Percentiles rank a stretch among this genome's conserved stretches.
These are phyloP conservation scores for Zaprionus africanus DNA, from an alignment of 1,140 invertebrate genomes.

Conservation along the genomic window DNA sequence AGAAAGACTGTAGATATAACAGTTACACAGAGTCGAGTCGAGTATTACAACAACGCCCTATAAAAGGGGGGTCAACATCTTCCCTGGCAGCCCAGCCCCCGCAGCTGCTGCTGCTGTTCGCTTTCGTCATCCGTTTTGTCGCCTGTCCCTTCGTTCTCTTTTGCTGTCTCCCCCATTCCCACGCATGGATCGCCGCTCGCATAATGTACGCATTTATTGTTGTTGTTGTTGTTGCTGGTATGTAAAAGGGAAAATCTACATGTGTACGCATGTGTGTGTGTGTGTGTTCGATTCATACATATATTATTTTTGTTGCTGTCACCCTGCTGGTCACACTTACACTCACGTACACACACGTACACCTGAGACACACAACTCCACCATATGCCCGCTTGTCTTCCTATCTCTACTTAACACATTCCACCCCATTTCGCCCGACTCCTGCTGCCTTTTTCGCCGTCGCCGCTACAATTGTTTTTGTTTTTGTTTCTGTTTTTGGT, in stretches of 20 bases:
- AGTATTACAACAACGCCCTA: conserved; percentile 62
- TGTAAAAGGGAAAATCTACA: conserved; percentile 57
- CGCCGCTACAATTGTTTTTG: conserved; percentile 38
- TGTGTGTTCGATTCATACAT: conserved; percentile 9
- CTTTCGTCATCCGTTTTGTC: conserved; percentile 55
- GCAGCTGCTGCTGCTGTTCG: conserved; percentile 39
- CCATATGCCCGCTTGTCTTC: conserved; percentile 65
- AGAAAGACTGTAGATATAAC: conserved; percentile 48
- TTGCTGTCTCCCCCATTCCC: conserved; percentile 37
- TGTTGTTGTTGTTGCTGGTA: conserved; percentile 57
- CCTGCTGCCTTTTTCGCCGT: conserved; percentile 8
- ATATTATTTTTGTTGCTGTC: conserved; percentile 62
- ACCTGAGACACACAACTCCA: conserved; percentile 75
- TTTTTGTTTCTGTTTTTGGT: conserved; percentile 43
- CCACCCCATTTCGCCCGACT: conserved; percentile 66
- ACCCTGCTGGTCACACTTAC: conserved; percentile 57
- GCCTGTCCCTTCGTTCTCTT: conserved; percentile 23
- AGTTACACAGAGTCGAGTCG: conserved; percentile 31
- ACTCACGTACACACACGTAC: conserved; percentile 36
- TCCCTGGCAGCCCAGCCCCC: conserved; percentile 14
- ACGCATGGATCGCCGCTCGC: conserved; percentile 56
- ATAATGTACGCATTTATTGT: conserved; percentile 55
- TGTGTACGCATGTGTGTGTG: conserved; percentile 13
- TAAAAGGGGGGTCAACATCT: conserved; percentile 45
- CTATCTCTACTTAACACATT: conserved; percentile 65